Base-by-base conservation (phyloP, 2,113 vertebrate genomes). In the Dipodomys merriami region DNA sequence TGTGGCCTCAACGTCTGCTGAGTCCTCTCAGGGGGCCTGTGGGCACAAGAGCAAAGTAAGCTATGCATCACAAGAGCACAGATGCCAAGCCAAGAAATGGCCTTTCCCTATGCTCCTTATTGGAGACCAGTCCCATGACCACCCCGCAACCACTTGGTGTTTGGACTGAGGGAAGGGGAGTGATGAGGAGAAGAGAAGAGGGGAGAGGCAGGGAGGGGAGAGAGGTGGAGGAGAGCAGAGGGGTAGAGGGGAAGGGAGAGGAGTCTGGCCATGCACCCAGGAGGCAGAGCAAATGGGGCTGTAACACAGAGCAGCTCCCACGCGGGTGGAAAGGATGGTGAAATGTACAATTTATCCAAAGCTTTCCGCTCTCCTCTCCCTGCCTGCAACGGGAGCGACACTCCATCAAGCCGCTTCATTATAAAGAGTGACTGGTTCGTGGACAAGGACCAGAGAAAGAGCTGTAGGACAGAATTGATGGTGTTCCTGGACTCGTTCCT, bases 261-360 rank as follows among this genome's bases (percentile, higher is more conserved):
- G 4, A 8, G n/a, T 19, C 77, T 79, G 72, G n/a, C 20, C 22
- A 2, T 39, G 62, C n/a, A 29, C 25, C 29, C 33, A n/a, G 39
- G 16, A 86, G n/a, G 49, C 35, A 83, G 82, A 74, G n/a, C 69
- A 13, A n/a, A 12, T 6, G 33, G 15, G 53, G 1, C 27, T 44
- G 6, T 30, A 35, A 5, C 57, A 12, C 49, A 4, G 0, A 20
- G 64, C 10, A 6, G 15, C 4, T 57, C 78, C 29, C n/a, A 8
- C 0, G 0, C 64, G 1, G 10, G 6, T 15, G 3, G 30, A 64
- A 44, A n/a, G 16, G 29, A 27, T 1, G n/a, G 88, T 0, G 15
- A 39, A 19, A 57, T 0, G 1, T 20, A 23, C 18, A 9, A 35
- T 77, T 23, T n/a, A 20, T 7, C 10, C 25, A 30, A 0, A 67